Conservation (phyloP, 2,888 invertebrate genomes). For the Mactromeris polynyma region DNA sequence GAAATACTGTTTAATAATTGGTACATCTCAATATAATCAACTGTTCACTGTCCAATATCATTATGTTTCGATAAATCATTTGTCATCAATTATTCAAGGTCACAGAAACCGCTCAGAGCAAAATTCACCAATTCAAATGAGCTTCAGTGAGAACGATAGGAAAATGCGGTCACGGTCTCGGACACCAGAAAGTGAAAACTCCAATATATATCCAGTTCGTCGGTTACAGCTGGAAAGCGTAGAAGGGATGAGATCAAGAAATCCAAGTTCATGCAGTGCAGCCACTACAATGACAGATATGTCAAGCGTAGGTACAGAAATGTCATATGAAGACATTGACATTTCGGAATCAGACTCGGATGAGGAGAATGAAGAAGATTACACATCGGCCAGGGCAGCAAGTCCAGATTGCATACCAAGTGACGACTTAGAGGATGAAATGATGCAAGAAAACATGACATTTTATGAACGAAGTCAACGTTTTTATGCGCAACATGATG, state of each 20-base stretch:
- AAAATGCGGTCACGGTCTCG: background rate
- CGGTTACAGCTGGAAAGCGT: background rate
- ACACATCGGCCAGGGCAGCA: background rate
- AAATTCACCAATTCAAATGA: background rate
- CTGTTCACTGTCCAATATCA: too few species aligned
- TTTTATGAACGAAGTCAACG: slow-evolving; percentile 63
- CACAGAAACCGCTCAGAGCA: background rate
- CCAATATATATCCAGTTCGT: background rate
- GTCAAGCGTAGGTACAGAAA: slow-evolving; percentile 13
- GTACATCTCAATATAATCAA: too few species aligned
- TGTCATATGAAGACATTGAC: slow-evolving; percentile 5
- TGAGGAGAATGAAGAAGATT: slow-evolving; percentile 24
- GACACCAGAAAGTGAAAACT: background rate
- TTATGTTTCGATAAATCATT: too few species aligned
- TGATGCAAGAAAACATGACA: slow-evolving; percentile 24
- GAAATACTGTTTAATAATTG: too few species aligned
- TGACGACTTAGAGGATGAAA: slow-evolving; percentile 21
- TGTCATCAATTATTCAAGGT: background rate
- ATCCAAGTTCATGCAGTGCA: slow-evolving; percentile 1
- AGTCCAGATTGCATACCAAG: slow-evolving; percentile 7
- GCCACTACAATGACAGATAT: background rate
- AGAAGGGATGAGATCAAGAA: background rate
- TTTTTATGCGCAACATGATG: slow-evolving; percentile 19
- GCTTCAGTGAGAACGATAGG: background rate
- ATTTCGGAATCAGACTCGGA: slow-evolving; percentile 33